Evolutionary conservation across 1,140 invertebrate genomes (phyloP), one percentile per base, ranked within the genome.

Genomic region (Drosophila ficusphila): DNA sequence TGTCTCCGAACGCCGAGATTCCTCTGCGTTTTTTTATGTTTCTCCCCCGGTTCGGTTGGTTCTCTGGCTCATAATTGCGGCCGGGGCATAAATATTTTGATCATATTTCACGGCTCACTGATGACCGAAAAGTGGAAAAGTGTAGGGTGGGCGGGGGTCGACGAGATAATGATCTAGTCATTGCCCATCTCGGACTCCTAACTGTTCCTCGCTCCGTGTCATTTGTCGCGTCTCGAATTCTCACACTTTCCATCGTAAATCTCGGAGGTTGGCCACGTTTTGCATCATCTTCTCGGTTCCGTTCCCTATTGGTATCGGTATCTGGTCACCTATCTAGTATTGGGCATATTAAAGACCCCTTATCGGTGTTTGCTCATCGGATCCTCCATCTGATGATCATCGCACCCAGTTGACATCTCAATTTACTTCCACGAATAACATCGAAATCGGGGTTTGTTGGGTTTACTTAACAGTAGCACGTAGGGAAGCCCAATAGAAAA

Each of bases 201-300:
- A 49, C 52, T 72, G 56, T 62, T 54, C 46, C 46, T 48, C 57
- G 39, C 34, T 46, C 16, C 69, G 58, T 81, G 62, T 79, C 76
- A 75, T 81, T 79, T 64, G 64, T 61, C 69, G 48, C 36, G 48
- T 64, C 56, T 85, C 81, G 64, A 42, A 76, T 89, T 86, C 82
- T 89, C 82, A 89, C 82, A 89, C 82, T 86, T 89, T 86, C 82
- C 58, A 82, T 88, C 82, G 81, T 86, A 88, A 86, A 86, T 86
- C 81, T 88, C 61, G 44, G 41, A 42, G 71, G 36, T 74, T 71
- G 69, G 73, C 82, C 68, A 79, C 73, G 73, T 88, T 86, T 86
- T 86, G 81, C 81, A 88, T 85, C 82, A 81, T 67, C 54, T 73
- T 9, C 21, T 9, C 21, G n/a, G 12, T 46, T 14, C 29, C n/a